Base-by-base conservation (phyloP, 2,888 invertebrate genomes). In the Aspidapion aeneum region DNA sequence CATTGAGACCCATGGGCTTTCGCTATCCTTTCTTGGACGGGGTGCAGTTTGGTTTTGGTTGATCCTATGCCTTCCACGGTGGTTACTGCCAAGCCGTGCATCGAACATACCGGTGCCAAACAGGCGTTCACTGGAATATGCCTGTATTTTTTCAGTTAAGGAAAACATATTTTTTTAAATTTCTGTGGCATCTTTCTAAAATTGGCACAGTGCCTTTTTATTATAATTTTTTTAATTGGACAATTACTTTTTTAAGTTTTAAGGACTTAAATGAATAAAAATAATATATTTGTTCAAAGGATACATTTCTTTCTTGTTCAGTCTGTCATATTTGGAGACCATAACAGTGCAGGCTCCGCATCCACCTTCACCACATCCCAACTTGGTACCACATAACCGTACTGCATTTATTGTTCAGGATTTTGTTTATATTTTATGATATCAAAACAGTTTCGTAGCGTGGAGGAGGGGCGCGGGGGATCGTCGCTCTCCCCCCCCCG, bases 321-420 rank as follows among this genome's bases (percentile, higher is more conserved):
- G 70, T 1, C 86, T 82, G 71, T 90, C 84, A 72, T 86, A 87
- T 75, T 85, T 88, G 16, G 95, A 95, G 7, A 96, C 81, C 91
- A 96, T 94, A 1, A 97, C 94, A 0, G 96, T 96, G 75, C 97
- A 97, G 0, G 96, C 95, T 0, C 96, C 96, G 75, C 96, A 97
- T 1, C 96, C 96, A 21, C 96, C 96, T 82, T 96, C 96, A 0
- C 91, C 94, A 75, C 97, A 97, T 21, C 94, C 95, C 66, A 95
- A 83, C 82, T 97, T 97, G 1, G 95, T 94, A n/a, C 96, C 96
- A 67, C 90, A 90, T 68, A 96, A 80, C 50, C 85, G 82, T 56
- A 94, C 88, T 87, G 50, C 18, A 51, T 48, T 48, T 48, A 12
- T 12, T 48, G 49, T 48, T n/a, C 9, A 48, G 49, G 49, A 48